These are phyloP conservation scores for Zosterops hypoxanthus DNA, from an alignment of 2,113 vertebrate genomes.

Conservation along the genomic window DNA sequence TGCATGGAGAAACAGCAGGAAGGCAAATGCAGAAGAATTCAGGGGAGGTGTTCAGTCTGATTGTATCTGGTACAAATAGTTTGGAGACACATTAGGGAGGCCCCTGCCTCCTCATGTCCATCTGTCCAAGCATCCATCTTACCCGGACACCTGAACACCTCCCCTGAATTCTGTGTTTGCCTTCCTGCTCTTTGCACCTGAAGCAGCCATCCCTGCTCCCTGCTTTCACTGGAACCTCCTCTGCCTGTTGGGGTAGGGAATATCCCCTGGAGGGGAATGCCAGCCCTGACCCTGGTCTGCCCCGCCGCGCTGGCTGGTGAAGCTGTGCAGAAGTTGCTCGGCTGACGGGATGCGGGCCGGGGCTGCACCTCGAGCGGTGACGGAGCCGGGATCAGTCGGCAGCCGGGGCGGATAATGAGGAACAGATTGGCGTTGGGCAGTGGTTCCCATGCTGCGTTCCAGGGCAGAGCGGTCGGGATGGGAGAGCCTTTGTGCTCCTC, in stretches of 20 bases:
- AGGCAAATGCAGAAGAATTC: neutral
- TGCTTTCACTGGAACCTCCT: neutral
- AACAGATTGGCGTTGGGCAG: conserved; percentile 52
- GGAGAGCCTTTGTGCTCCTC: neutral
- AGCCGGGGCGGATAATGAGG: conserved; percentile 21
- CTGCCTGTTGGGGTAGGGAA: neutral
- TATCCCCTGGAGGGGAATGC: neutral
- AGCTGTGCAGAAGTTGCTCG: neutral
- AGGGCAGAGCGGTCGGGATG: conserved; percentile 27
- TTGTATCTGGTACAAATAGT: neutral
- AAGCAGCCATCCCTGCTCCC: neutral
- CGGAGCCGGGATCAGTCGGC: neutral
- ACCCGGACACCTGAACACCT: neutral
- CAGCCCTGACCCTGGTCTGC: neutral
- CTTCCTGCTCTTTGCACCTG: accelerated
- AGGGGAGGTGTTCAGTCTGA: neutral
- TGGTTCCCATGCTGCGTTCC: conserved; percentile 10
- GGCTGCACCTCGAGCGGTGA: neutral
- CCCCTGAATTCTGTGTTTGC: neutral
- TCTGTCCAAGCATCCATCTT: neutral
- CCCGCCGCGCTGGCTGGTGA: accelerated
- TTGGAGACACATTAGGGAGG: neutral
- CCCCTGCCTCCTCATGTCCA: neutral
- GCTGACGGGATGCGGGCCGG: neutral
- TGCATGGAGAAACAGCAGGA: neutral